Evolutionary conservation across 1,140 invertebrate genomes (phyloP).

Genomic region (Oedothorax gibbosus): DNA sequence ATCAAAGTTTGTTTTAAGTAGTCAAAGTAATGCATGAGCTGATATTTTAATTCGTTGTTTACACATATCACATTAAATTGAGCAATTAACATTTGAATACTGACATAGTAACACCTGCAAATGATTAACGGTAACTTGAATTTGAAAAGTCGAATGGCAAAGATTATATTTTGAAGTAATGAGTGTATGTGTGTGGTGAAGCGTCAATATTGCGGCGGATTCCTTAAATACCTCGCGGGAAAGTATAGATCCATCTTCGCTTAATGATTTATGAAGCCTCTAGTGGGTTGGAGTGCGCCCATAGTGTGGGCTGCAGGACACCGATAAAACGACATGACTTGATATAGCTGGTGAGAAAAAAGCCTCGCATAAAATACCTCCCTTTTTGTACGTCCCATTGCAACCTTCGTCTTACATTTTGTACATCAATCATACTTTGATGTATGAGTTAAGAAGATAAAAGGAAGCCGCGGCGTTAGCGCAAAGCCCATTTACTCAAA

Average conservation of each 20-base stretch:
- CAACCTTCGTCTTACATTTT: constrained; percentile 53
- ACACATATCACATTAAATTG: too few species aligned
- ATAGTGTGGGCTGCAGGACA: constrained; percentile 41
- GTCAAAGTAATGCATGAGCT: too few species aligned
- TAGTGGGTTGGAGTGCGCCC: constrained; percentile 43
- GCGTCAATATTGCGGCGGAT: too few species aligned
- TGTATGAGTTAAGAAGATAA: constrained; percentile 60
- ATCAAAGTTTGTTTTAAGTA: too few species aligned
- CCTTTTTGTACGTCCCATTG: constrained; percentile 55
- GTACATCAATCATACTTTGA: constrained; percentile 59
- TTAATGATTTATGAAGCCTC: constrained; percentile 59
- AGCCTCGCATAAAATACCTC: constrained; percentile 43
- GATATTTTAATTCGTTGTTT: too few species aligned
- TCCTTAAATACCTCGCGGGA: constrained; percentile 1
- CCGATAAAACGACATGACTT: constrained; percentile 54
- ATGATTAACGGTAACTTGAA: too few species aligned
- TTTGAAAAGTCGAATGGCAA: too few species aligned
- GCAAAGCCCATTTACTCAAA: constrained; percentile 49
- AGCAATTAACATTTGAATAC: too few species aligned
- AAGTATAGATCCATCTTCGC: constrained; percentile 45
- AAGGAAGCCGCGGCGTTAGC: constrained; percentile 43
- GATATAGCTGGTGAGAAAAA: constrained; percentile 54
- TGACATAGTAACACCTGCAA: too few species aligned
- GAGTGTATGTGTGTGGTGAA: too few species aligned
- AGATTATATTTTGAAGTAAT: too few species aligned